Evolutionary conservation across 2,113 vertebrate species (phyloP).

Genomic region (Cryptotis parvus): DNA sequence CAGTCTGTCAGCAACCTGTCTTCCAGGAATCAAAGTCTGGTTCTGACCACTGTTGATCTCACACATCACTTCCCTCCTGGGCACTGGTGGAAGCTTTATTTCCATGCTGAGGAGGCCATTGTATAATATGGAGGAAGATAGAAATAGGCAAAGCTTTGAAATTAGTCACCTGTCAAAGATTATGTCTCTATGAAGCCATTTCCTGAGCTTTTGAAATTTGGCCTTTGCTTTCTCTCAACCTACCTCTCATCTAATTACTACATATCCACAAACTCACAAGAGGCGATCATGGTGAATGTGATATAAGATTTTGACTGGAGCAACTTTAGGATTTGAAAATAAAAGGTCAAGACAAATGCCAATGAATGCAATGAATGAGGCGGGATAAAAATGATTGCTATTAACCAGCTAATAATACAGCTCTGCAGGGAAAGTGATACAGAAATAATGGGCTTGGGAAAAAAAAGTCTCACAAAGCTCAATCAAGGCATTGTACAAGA

Average conservation of each 20-base stretch:
- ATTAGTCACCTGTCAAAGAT: not conserved
- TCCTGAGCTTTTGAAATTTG: not conserved
- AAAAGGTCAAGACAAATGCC: not conserved
- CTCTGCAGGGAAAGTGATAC: not conserved
- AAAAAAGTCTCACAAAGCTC: constrained; percentile 1
- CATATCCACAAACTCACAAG: not conserved
- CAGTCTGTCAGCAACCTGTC: constrained; percentile 17
- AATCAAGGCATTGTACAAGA: constrained; percentile 28
- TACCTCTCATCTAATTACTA: not conserved
- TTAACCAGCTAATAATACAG: not conserved
- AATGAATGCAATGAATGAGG: not conserved
- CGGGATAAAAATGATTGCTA: constrained; percentile 7
- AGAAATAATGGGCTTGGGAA: not conserved
- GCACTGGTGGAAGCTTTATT: not conserved
- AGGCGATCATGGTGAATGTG: not conserved
- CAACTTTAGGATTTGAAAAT: not conserved
- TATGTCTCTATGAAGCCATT: not conserved
- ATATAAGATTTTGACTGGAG: constrained; percentile 9
- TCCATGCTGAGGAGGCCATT: not conserved
- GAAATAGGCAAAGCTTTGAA: not conserved
- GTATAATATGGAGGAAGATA: not conserved
- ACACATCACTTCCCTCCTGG: not conserved
- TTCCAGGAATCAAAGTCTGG: not conserved
- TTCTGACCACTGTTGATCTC: not conserved
- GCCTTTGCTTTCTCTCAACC: not conserved